These are phyloP conservation scores for Chouioia cunea DNA, from an alignment of 2,888 invertebrate species.

Conservation along the genomic window DNA sequence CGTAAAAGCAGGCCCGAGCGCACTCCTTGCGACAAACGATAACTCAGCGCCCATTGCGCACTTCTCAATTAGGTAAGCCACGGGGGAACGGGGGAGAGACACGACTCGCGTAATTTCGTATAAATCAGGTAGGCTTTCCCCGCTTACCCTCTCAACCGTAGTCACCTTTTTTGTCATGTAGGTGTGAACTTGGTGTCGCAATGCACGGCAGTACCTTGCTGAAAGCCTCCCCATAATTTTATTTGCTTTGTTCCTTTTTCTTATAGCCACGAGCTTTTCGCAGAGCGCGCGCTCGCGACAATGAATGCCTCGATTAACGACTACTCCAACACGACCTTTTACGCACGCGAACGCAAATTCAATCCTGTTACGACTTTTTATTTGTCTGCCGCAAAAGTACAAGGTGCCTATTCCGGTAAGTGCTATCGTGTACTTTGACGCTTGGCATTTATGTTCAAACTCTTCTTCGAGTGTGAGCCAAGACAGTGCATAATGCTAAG, in stretches of 20 bases:
- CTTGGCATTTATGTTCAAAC: too few relatives aligned
- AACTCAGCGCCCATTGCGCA: constrained; percentile 63
- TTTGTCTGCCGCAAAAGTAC: constrained; percentile 1
- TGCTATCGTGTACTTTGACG: neutral
- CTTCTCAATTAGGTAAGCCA: constrained; percentile 66
- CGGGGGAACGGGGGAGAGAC: constrained; percentile 34
- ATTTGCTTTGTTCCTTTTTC: neutral
- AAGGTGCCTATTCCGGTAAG: neutral
- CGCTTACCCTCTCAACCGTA: constrained; percentile 53
- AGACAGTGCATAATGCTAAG: too few relatives aligned
- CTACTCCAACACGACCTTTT: constrained; percentile 16
- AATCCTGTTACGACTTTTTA: constrained; percentile 12
- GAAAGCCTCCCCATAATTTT: neutral
- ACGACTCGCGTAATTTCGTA: constrained; percentile 62
- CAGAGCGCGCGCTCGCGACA: too few relatives aligned
- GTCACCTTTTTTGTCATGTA: constrained; percentile 37
- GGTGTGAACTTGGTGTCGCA: neutral
- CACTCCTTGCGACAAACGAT: constrained; percentile 55
- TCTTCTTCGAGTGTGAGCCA: too few relatives aligned
- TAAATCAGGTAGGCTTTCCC: constrained; percentile 60
- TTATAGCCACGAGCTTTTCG: neutral
- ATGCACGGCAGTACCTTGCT: constrained; percentile 1
- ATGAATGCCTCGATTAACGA: constrained; percentile 19
- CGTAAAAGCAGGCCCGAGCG: constrained; percentile 46
- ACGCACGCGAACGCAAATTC: constrained; percentile 18